A percentile compares a stretch with the other conserved stretches of the same genome.
phyloP scores from a whole-genome alignment of 2,113 vertebrate species.

The Macaca nemestrina region DNA sequence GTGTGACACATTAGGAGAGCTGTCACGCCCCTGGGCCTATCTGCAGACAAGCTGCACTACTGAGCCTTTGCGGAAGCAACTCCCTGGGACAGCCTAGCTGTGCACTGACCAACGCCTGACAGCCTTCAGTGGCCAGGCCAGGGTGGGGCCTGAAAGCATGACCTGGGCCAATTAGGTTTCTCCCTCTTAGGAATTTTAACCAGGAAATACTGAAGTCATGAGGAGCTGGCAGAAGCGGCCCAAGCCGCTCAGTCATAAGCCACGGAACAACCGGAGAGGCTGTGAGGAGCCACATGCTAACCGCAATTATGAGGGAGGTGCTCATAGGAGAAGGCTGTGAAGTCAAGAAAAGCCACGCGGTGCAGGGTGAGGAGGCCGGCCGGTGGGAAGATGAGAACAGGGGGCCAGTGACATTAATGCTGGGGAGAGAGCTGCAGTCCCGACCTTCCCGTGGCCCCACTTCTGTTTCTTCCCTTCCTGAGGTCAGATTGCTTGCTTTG shows the following conservation, averaged over 20 bases:
- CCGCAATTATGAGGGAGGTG: not conserved
- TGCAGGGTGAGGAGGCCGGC: not conserved
- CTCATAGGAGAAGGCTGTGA: not conserved
- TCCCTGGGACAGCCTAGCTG: not conserved
- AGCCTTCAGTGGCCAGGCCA: not conserved
- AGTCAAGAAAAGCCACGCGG: not conserved
- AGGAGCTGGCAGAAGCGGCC: not conserved
- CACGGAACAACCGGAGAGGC: not conserved
- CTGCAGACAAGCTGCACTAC: not conserved
- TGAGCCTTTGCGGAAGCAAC: not conserved
- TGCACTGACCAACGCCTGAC: not conserved
- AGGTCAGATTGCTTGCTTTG: not conserved
- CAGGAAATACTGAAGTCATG: not conserved
- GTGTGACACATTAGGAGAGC: not conserved
- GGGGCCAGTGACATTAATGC: accelerated
- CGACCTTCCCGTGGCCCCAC: not conserved
- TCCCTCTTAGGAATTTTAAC: not conserved
- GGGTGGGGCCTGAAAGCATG: not conserved
- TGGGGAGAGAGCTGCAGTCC: not conserved
- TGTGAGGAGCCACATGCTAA: not conserved
- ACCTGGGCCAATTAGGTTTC: not conserved
- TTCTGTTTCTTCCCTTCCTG: not conserved
- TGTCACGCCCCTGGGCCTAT: no score
- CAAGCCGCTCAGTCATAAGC: not conserved
- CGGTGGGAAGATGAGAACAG: not conserved